Percentiles rank a stretch among this genome's conserved stretches.
These are phyloP conservation scores for Ovibos moschatus DNA, from an alignment of 2,113 vertebrate species.

Conservation along the genomic window DNA sequence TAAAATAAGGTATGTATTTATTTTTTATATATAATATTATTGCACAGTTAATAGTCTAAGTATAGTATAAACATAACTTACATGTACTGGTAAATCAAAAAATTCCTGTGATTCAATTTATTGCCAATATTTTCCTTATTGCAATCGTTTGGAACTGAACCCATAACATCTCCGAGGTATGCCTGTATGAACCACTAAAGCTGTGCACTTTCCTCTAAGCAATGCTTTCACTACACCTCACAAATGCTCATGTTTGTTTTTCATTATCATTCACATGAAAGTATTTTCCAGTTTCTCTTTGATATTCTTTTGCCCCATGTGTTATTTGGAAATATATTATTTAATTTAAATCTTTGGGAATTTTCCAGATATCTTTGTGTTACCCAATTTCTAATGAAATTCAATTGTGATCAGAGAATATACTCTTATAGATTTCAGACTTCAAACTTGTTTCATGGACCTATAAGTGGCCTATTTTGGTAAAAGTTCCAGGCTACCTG, in stretches of 20 bases:
- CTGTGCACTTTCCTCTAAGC: not conserved
- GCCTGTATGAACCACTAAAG: not conserved
- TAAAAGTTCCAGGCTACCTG: not conserved
- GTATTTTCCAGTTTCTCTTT: not conserved
- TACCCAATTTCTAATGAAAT: not conserved
- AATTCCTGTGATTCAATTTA: not conserved
- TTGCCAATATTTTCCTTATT: not conserved
- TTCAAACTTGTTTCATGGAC: not conserved
- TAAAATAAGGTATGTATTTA: not conserved
- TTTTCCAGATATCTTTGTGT: not conserved
- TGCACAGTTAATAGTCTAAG: not conserved
- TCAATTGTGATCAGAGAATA: not conserved
- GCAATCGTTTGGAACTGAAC: not conserved
- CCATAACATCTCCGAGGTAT: not conserved
- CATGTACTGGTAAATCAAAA: not conserved
- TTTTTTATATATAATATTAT: not conserved
- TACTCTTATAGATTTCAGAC: not conserved
- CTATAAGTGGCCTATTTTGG: not conserved
- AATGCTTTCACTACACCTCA: not conserved
- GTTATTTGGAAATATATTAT: not conserved
- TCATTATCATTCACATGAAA: not conserved
- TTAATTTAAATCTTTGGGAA: not conserved
- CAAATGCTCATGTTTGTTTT: not conserved
- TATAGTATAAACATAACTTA: not conserved
- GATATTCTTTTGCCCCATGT: not conserved